Evolutionary conservation across 1,140 invertebrate genomes (phyloP), one percentile per base, ranked within the genome.

Genomic region (Meloidogyne chitwoodi): DNA sequence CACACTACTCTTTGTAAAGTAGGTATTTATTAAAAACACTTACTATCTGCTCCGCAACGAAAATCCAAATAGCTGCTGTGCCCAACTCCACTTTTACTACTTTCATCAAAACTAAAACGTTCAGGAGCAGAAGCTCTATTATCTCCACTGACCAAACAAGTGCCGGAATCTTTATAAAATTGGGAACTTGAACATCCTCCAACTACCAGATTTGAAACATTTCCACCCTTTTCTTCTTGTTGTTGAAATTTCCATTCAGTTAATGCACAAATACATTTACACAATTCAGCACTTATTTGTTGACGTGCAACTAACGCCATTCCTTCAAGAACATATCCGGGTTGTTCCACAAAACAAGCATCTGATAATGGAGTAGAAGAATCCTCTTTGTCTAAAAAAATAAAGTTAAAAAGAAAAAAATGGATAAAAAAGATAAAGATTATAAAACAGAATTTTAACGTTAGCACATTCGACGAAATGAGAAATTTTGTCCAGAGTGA

Each of bases 241-340:
- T n/a, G 19, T 56, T 56, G 48, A 38, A 38, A 87, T 29, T 82
- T 79, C 48, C 69, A 16, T 65, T 85, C 83, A 16, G 83, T 64
- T 48, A 85, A 83, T 22, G 83, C 77, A 76, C 84, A 85, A 29
- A 65, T 80, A 62, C 85, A 86, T 71, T 87, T 86, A 76, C 84
- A 86, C 68, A 84, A n/a, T 56, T 56, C 19, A n/a, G 81, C 27
- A 83, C 77, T 26, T 81, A 76, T 12, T 64, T 73, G 29, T 67
- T 67, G 65, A 2, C 65, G 38, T 19, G 29, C 81, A 14, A 81
- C 84, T 11, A 86, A 64, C 4, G 84, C 84, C 61, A 70, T 81
- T 41, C 84, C 84, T 71, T 86, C 85, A 4, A 86, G 77, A 3
- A 86, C 84, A 44, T 83, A 82, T 22, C 85, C 76, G 27, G 84